A percentile compares a stretch with the other conserved stretches of the same genome.
phyloP scores from a whole-genome alignment of 2,797 vertebrate species.

The Clarias fuscus region DNA sequence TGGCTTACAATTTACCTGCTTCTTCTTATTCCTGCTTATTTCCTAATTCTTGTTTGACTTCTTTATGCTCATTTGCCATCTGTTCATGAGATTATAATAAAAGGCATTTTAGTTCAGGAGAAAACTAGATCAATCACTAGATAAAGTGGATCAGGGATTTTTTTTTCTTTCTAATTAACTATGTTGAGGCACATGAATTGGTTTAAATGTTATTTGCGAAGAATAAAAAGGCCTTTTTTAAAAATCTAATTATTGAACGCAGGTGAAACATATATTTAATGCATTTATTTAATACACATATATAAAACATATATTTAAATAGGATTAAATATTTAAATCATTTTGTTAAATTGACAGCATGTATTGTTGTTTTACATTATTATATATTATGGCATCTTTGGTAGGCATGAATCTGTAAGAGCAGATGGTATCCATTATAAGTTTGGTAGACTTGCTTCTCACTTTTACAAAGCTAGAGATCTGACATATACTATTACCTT shows the following conservation, averaged over 20 bases:
- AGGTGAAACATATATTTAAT: neutral
- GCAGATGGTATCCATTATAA: neutral
- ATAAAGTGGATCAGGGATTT: too few species aligned
- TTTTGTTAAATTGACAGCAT: neutral
- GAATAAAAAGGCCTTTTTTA: neutral
- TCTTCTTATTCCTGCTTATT: neutral
- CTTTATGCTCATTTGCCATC: neutral
- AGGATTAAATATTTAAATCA: neutral
- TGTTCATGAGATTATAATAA: neutral
- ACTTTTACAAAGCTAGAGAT: conserved; percentile 8
- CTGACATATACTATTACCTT: conserved; percentile 39
- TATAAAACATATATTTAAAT: too few species aligned
- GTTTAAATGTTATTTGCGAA: neutral
- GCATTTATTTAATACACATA: too few species aligned
- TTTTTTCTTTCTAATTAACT: too few species aligned
- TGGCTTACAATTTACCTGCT: neutral
- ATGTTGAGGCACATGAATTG: neutral
- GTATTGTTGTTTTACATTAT: neutral
- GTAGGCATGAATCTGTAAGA: neutral
- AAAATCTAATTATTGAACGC: neutral
- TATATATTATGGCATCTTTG: neutral
- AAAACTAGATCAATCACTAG: neutral
- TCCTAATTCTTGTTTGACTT: neutral
- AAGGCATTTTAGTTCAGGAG: neutral
- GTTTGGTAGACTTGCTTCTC: conserved; percentile 25